phyloP scores from a whole-genome alignment of 2,797 vertebrate genomes.

The Leuciscus waleckii region DNA sequence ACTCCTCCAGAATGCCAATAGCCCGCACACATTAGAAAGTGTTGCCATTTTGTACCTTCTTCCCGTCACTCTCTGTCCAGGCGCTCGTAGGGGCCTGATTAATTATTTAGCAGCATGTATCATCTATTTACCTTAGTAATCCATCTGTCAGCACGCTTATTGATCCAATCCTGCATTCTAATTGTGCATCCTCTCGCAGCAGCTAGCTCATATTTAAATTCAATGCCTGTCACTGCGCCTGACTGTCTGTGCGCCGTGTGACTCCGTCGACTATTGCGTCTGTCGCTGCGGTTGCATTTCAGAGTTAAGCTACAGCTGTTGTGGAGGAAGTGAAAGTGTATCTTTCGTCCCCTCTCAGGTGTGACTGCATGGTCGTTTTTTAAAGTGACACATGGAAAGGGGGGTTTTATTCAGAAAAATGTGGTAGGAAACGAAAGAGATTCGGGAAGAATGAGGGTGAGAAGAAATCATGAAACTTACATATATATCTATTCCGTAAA shows the following conservation, averaged over 20 bases:
- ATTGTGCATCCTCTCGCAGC: slow-evolving; percentile 77
- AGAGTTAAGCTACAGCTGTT: slow-evolving; percentile 56
- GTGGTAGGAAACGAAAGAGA: slow-evolving; percentile 52
- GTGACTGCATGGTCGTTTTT: slow-evolving; percentile 51
- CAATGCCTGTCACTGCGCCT: slow-evolving; percentile 71
- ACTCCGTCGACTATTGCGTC: slow-evolving; percentile 39
- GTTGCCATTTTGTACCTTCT: slow-evolving; percentile 62
- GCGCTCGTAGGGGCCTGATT: slow-evolving; percentile 77
- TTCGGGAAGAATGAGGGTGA: slow-evolving; percentile 20
- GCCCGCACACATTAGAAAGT: slow-evolving; percentile 59
- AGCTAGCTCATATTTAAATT: slow-evolving; percentile 74
- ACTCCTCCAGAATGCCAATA: slow-evolving; percentile 54
- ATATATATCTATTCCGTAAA: slow-evolving; percentile 4
- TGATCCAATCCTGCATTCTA: slow-evolving; percentile 85
- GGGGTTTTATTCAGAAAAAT: slow-evolving; percentile 51
- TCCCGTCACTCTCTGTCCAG: slow-evolving; percentile 58
- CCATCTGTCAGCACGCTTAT: slow-evolving; percentile 88
- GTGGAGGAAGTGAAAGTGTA: slow-evolving; percentile 55
- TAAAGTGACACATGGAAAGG: slow-evolving; percentile 22
- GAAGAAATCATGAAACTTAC: slow-evolving; percentile 45
- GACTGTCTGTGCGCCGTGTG: slow-evolving; percentile 62
- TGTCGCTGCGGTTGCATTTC: slow-evolving; percentile 46
- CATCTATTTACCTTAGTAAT: slow-evolving; percentile 89
- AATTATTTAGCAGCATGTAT: slow-evolving; percentile 88
- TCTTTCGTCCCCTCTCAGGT: slow-evolving; percentile 50